These are phyloP conservation scores for Alces alces DNA, from an alignment of 2,113 vertebrate species.

Conservation along the genomic window DNA sequence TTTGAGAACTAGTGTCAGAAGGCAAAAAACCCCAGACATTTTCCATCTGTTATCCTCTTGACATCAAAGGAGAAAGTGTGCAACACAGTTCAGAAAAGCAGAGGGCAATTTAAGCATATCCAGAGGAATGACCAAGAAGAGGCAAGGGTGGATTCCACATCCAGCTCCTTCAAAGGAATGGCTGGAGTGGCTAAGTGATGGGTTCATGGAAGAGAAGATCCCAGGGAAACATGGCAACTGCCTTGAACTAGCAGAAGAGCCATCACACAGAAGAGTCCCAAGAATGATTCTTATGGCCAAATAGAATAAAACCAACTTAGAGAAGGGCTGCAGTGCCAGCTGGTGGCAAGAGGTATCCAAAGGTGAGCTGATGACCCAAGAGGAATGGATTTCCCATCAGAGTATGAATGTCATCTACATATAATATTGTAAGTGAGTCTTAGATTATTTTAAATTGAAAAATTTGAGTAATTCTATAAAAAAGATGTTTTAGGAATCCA, in stretches of 20 bases:
- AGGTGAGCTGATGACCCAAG: too few relatives aligned
- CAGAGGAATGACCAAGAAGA: neutral
- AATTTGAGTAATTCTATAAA: neutral
- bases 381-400: too few relatives aligned
- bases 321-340: neutral
- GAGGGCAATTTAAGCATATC: neutral
- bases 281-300: neutral
- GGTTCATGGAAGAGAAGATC: neutral
- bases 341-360: neutral
- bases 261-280: neutral
- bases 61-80: neutral
- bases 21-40: neutral
- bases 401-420: neutral
- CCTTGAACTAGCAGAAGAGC: neutral
- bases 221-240: fast-evolving
- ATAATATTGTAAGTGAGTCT: neutral
- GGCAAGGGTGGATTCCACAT: neutral
- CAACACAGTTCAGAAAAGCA: neutral
- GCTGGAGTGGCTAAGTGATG: neutral
- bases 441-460: neutral
- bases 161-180: neutral
- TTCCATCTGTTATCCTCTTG: neutral
- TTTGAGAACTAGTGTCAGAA: neutral
- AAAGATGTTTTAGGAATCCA: neutral
- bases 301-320: neutral